A percentile compares a stretch with the other conserved stretches of the same genome.
Evolutionary conservation across 2,797 vertebrate species (phyloP).

Genomic region (Dallia pectoralis): DNA sequence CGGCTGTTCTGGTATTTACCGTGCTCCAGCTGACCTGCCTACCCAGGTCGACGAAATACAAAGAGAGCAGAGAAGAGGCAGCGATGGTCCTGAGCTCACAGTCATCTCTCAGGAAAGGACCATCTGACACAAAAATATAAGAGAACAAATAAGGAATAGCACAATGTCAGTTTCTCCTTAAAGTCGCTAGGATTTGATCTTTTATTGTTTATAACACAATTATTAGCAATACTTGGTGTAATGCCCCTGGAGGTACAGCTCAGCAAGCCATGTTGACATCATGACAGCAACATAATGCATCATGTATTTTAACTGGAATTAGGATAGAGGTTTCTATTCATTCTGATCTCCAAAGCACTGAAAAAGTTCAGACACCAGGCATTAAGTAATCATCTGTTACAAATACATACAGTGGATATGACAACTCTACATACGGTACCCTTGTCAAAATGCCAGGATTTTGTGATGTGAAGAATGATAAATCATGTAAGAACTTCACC

Average conservation of each 20-base stretch:
- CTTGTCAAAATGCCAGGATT: no score
- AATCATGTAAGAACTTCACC: no score
- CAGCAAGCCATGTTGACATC: neutral
- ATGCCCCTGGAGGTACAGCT: neutral
- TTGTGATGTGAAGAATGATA: no score
- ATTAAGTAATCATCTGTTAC: no score
- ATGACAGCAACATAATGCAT: neutral
- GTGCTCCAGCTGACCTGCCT: conserved; percentile 75
- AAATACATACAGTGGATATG: no score
- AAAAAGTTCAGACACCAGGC: no score
- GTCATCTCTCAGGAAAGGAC: conserved; percentile 70
- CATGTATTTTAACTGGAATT: neutral
- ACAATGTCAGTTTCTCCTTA: neutral
- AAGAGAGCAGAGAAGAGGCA: conserved; percentile 71
- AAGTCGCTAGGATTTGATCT: neutral
- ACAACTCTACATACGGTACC: no score
- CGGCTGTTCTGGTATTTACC: conserved; percentile 66
- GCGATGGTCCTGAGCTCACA: conserved; percentile 65
- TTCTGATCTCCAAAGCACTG: no score
- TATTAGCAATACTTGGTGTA: neutral
- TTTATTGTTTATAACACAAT: neutral
- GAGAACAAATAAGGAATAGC: neutral
- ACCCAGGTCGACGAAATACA: conserved; percentile 77
- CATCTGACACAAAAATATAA: conserved; percentile 48
- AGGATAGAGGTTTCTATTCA: no score